Evolutionary conservation across 2,888 invertebrate genomes (phyloP).

Genomic region (Acanthoscelides obtectus): DNA sequence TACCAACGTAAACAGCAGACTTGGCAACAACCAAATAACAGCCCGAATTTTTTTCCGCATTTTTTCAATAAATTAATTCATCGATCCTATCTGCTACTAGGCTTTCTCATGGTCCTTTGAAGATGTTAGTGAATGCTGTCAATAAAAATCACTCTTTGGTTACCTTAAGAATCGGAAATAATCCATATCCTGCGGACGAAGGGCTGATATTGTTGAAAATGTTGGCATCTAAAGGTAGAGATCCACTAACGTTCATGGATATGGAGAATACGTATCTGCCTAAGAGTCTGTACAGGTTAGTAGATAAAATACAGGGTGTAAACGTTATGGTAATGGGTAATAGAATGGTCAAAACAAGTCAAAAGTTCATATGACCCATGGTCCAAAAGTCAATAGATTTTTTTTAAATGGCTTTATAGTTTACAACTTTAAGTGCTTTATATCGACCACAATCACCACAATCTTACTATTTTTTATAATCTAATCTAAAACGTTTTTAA

Average conservation of each 20-base stretch:
- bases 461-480: no score
- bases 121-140: neutral
- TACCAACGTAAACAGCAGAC: no score
- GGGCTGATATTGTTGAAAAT: constrained; percentile 45
- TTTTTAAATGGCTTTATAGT: no score
- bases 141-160: constrained; percentile 45
- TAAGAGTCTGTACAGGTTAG: constrained; percentile 43
- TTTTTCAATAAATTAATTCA: neutral
- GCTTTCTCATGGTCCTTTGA: constrained; percentile 1
- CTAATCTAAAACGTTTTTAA: no score
- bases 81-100: constrained; percentile 3
- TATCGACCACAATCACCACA: no score
- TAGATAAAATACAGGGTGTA: neutral
- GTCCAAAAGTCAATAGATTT: no score
- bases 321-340: no score
- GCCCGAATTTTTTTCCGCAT: no score
- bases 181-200: constrained; percentile 49
- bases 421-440: no score
- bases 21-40: no score
- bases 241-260: constrained; percentile 45
- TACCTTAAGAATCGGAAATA: constrained; percentile 49
- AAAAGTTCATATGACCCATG: no score
- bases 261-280: constrained; percentile 50
- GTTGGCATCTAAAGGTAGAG: constrained; percentile 36
- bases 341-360: neutral